Percentiles rank a stretch among this genome's conserved stretches.
phyloP scores from a whole-genome alignment of 2,888 invertebrate species.

The Atherix ibis region DNA sequence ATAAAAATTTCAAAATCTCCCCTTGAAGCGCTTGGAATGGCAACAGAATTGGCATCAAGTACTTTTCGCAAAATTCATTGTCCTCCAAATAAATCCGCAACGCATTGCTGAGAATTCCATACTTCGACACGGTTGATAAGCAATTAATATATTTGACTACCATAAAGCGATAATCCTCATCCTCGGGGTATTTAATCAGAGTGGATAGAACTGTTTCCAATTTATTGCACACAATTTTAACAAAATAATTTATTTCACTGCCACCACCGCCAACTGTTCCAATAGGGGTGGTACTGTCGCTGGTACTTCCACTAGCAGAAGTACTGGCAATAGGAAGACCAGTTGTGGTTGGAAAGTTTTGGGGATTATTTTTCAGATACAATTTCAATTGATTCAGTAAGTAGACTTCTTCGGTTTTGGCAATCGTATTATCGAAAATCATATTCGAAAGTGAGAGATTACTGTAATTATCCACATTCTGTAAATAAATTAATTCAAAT shows the following conservation, averaged over 20 bases:
- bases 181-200: constrained; percentile 12
- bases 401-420: constrained; percentile 33
- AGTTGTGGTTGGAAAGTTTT: too few species aligned
- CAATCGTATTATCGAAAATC: constrained; percentile 31
- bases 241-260: constrained; percentile 30
- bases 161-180: constrained; percentile 8
- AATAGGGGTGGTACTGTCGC: constrained; percentile 10
- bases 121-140: constrained; percentile 20
- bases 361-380: constrained; percentile 26
- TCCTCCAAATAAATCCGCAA: constrained; percentile 24
- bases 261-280: constrained; percentile 5
- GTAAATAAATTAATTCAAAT: constrained; percentile 10
- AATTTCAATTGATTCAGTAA: constrained; percentile 33
- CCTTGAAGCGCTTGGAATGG: constrained; percentile 17
- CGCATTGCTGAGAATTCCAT: constrained; percentile 24
- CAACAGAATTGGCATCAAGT: constrained; percentile 16
- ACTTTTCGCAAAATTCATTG: constrained; percentile 27
- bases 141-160: constrained; percentile 5
- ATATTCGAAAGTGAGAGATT: constrained; percentile 31
- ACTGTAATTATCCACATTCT: constrained; percentile 28
- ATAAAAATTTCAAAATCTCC: constrained; percentile 22
- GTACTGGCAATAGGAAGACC: constrained; percentile 13
- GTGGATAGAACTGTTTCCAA: constrained; percentile 24
- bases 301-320: constrained; percentile 17
- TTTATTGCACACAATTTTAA: constrained; percentile 28